Percentiles rank a stretch among this genome's conserved stretches.
Evolutionary conservation across 30 jellyfish, hydroid and myxozoan genomes (phyloP).

Genomic region (Rhopilema esculentum): DNA sequence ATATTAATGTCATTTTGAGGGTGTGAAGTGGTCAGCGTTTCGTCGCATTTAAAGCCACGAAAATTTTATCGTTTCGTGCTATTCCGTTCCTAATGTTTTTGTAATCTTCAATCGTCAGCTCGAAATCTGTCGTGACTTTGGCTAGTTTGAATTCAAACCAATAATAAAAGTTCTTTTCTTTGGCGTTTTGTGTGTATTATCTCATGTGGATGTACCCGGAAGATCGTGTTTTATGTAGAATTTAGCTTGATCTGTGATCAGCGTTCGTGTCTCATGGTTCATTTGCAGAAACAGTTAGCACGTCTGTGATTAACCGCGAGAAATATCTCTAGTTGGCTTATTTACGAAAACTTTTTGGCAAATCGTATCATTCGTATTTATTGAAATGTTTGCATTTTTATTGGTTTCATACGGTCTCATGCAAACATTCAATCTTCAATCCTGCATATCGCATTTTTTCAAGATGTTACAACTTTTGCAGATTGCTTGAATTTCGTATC

Average conservation of each 20-base stretch:
- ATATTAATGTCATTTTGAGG: background rate
- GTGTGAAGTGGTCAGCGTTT: background rate
- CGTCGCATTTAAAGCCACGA: background rate
- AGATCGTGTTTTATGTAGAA: background rate
- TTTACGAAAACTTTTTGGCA: too few species aligned
- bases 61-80: background rate
- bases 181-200: background rate
- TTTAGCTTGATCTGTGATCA: background rate
- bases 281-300: too few species aligned
- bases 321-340: too few species aligned
- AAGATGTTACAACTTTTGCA: too few species aligned
- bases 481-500: too few species aligned
- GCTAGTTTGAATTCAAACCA: background rate
- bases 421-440: too few species aligned
- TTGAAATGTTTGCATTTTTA: too few species aligned
- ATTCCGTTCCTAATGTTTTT: background rate
- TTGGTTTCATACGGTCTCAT: too few species aligned
- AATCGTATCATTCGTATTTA: too few species aligned
- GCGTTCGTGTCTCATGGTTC: background rate
- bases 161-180: background rate
- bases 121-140: background rate
- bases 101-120: background rate
- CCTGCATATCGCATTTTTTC: too few species aligned
- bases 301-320: too few species aligned
- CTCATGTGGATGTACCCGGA: background rate